phyloP scores from a whole-genome alignment of 2,888 invertebrate species.

The Dicycla oo region DNA sequence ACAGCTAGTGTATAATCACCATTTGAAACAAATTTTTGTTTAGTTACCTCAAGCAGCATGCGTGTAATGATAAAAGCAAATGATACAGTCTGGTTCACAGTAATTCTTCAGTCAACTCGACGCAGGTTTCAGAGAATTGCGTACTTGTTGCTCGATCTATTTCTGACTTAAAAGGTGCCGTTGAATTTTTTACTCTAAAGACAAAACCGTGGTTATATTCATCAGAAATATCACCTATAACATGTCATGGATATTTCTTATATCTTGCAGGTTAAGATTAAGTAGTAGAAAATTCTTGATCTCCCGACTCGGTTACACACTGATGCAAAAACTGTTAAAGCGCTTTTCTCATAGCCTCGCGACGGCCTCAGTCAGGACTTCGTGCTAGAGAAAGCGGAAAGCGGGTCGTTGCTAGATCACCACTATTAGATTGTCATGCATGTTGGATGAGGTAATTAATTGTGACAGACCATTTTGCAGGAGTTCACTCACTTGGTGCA shows the following conservation, averaged over 20 bases:
- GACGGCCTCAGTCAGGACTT: constrained; percentile 77
- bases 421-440: constrained; percentile 89
- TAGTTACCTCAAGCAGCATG: constrained; percentile 31
- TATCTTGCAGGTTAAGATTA: background rate
- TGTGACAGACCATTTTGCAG: constrained; percentile 83
- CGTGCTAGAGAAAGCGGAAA: constrained; percentile 89
- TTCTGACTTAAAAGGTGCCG: background rate
- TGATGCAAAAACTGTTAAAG: background rate
- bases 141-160: too few species aligned
- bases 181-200: background rate
- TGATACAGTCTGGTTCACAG: constrained; percentile 33
- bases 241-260: background rate
- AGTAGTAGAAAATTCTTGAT: background rate
- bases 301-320: background rate
- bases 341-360: constrained; percentile 72
- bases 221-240: background rate
- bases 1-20: background rate
- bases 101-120: constrained; percentile 8
- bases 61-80: constrained; percentile 17
- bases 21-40: constrained; percentile 17
- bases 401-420: constrained; percentile 87
- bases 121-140: background rate
- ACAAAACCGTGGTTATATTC: background rate
- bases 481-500: constrained; percentile 57
- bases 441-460: constrained; percentile 88